Evolutionary conservation across 2,888 invertebrate species (phyloP), one percentile per base, ranked within the genome.

Genomic region (Eupithecia subumbrata): DNA sequence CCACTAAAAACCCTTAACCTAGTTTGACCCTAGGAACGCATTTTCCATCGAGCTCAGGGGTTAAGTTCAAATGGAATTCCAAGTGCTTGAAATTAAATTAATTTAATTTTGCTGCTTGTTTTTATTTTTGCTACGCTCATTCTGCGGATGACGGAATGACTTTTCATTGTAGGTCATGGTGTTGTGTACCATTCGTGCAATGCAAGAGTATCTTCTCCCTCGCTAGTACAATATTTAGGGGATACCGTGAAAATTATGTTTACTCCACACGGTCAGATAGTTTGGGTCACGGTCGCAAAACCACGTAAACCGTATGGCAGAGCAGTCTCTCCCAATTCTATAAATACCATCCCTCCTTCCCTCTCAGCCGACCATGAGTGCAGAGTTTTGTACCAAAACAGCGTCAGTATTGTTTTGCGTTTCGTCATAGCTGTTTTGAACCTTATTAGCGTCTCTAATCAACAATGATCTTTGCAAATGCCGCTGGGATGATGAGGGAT

Each of bases 391-490:
- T 68, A 68, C 68, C 68, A 68, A 68, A 22, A 64, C 18, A 43
- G n/a, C 69, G 69, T 69, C 69, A 70, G 69, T 72, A 67, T 74
- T 74, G 77, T 68, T 73, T 73, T 73, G 77, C 48, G 45, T 72
- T 63, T 34, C 60, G 48, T 40, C 52, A 66, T 48, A 25, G 73
- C 22, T n/a, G 68, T 68, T 68, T 68, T 76, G 69, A 66, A 18
- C 66, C 64, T 60, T 48, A 72, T 71, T 40, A 69, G 45, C 34
- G 2, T 67, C 12, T 5, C 52, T 5, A 22, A 56, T 9, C 18
- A 68, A 72, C 48, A 70, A 77, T 77, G 77, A 77, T 77, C 43
- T 77, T 77, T 22, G 74, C 75, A 25, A 77, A 77, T 18, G 77
- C 77, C 5, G 77, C 77, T 0, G 73, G 72, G 5, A 75, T 77